A percentile compares a stretch with the other conserved stretches of the same genome.
These are phyloP conservation scores for Rhopalosiphum maidis DNA, from an alignment of 1,140 invertebrate genomes.

Conservation along the genomic window DNA sequence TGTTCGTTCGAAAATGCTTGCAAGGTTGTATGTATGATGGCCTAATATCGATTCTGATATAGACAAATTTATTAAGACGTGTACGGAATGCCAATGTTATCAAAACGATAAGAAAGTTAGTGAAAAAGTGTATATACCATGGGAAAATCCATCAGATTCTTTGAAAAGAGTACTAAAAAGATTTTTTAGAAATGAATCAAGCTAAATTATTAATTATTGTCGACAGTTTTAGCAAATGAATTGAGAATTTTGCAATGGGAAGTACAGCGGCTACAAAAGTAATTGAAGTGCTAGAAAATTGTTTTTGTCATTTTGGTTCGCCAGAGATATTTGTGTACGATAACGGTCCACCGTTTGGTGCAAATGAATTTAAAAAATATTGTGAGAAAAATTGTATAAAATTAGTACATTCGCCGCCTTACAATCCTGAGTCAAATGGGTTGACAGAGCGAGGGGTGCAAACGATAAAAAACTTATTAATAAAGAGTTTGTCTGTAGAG, in stretches of 20 bases:
- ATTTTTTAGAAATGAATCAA: constrained; percentile 2
- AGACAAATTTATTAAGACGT: constrained; percentile 49
- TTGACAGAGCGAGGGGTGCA: constrained; percentile 63
- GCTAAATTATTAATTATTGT: constrained; percentile 62
- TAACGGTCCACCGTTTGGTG: constrained; percentile 61
- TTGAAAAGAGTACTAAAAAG: constrained; percentile 43
- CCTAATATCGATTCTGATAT: constrained; percentile 62
- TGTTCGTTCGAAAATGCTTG: constrained; percentile 63
- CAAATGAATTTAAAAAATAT: constrained; percentile 51
- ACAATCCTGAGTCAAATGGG: constrained; percentile 62
- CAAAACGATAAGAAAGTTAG: too few species aligned
- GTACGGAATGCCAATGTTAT: neutral
- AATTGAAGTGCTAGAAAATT: constrained; percentile 56
- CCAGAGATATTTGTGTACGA: constrained; percentile 60
- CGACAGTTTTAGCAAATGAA: constrained; percentile 64
- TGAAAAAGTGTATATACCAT: neutral
- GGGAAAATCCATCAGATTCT: constrained; percentile 15
- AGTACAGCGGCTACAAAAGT: too few species aligned
- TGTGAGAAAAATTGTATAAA: neutral
- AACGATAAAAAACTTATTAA: constrained; percentile 62
- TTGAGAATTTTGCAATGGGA: constrained; percentile 58
- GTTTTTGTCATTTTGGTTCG: constrained; percentile 61
- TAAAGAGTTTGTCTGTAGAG: neutral
- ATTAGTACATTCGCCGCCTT: constrained; percentile 60
- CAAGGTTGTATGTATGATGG: constrained; percentile 62